phyloP scores from a whole-genome alignment of 2,113 vertebrate genomes.

The Passer montanus region DNA sequence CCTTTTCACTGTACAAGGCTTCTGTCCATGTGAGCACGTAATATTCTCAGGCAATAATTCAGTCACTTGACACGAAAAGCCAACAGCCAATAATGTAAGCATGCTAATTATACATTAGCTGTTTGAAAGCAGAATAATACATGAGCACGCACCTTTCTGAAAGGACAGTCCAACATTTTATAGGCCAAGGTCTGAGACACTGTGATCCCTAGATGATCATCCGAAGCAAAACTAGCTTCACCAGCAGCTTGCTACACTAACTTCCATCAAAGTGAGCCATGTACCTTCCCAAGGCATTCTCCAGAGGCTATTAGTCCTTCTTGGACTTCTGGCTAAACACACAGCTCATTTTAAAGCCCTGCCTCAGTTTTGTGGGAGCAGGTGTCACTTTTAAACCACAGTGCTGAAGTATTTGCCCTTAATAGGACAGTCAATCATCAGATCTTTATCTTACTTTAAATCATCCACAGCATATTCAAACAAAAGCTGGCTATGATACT shows the following conservation, averaged over 20 bases:
- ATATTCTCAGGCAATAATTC: not conserved
- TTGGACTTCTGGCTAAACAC: not conserved
- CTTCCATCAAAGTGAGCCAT: fast-evolving
- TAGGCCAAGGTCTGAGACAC: not conserved
- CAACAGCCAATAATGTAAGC: not conserved
- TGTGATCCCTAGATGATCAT: not conserved
- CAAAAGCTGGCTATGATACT: not conserved
- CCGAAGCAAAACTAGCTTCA: not conserved
- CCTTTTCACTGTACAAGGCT: not conserved
- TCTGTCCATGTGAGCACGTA: fast-evolving
- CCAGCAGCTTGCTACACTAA: not conserved
- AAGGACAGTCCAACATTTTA: not conserved
- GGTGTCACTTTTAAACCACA: not conserved
- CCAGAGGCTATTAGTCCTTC: not conserved
- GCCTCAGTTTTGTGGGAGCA: not conserved
- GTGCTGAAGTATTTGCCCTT: not conserved
- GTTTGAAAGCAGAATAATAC: not conserved
- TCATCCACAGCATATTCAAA: not conserved
- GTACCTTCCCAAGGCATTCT: not conserved
- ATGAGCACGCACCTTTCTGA: not conserved
- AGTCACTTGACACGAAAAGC: not conserved
- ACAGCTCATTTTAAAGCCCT: not conserved
- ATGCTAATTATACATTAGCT: not conserved
- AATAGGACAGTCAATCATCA: not conserved
- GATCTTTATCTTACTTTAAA: not conserved